These are phyloP conservation scores for Drosophila maculinotata DNA, from an alignment of 2,888 invertebrate species.

Conservation along the genomic window DNA sequence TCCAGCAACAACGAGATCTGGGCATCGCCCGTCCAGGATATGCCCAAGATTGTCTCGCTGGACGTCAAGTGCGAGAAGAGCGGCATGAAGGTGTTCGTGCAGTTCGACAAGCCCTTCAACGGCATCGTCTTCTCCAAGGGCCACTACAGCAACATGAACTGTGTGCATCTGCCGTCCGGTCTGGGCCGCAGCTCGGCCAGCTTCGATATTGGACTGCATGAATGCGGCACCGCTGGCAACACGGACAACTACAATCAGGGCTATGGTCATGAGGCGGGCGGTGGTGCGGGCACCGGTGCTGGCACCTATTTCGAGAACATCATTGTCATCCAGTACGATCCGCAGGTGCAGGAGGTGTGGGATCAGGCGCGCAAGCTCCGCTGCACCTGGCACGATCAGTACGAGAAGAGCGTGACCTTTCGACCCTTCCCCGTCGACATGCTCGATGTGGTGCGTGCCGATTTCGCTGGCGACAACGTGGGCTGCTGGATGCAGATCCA, in stretches of 20 bases:
- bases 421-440: constrained; percentile 97
- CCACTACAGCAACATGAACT: constrained; percentile 96
- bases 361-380: constrained; percentile 96
- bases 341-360: constrained; percentile 97
- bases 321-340: constrained; percentile 96
- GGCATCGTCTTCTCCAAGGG: constrained; percentile 98
- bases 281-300: constrained; percentile 87
- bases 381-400: constrained; percentile 98
- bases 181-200: constrained; percentile 94
- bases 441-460: constrained; percentile 96
- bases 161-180: constrained; percentile 95
- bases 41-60: constrained; percentile 96
- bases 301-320: constrained; percentile 98
- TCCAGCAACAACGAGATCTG: constrained; percentile 90
- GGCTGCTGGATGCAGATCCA: constrained; percentile 99
- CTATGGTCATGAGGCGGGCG: constrained; percentile 91
- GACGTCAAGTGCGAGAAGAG: constrained; percentile 98
- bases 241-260: constrained; percentile 95
- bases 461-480: constrained; percentile 97
- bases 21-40: constrained; percentile 94
- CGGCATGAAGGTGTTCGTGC: constrained; percentile 96
- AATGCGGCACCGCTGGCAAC: constrained; percentile 96
- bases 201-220: constrained; percentile 95
- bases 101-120: constrained; percentile 97
- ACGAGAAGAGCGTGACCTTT: constrained; percentile 97